Conservation (phyloP, 2,113 vertebrate species). For the Tychaedon coryphoeus region DNA sequence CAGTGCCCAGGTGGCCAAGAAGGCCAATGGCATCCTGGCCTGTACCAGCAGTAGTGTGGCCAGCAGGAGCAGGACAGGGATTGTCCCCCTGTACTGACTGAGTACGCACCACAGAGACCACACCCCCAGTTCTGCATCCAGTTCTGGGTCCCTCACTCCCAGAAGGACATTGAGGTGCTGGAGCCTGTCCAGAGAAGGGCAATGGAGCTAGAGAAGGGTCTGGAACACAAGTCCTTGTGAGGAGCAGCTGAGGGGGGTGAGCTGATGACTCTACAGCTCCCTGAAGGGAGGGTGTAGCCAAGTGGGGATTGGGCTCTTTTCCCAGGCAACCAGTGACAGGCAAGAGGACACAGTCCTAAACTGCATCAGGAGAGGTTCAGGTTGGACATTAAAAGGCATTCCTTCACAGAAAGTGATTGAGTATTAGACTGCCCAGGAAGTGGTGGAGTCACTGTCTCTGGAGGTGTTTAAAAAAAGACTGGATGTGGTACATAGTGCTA, state of each 20-base stretch:
- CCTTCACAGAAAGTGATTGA: not conserved
- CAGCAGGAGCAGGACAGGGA: not conserved
- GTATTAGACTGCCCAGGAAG: not conserved
- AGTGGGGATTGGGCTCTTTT: not conserved
- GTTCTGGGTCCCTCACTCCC: accelerated
- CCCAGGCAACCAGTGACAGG: too few relatives aligned
- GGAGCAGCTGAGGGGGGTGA: not conserved
- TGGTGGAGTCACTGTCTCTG: not conserved
- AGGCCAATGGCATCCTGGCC: not conserved
- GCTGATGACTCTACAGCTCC: not conserved
- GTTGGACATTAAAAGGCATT: not conserved
- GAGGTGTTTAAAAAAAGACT: not conserved
- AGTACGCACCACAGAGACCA: too few relatives aligned
- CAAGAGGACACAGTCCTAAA: not conserved
- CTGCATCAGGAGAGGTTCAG: not conserved
- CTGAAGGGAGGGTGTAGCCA: not conserved
- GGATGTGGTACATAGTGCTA: not conserved
- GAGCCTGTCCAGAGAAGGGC: not conserved
- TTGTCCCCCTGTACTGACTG: not conserved
- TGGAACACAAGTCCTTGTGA: not conserved
- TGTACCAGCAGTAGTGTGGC: not conserved
- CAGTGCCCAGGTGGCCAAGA: not conserved
- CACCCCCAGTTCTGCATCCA: accelerated
- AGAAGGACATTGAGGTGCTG: not conserved
- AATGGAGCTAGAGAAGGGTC: accelerated